phyloP scores from a whole-genome alignment of 2,113 vertebrate species.

The Periophthalmodon schlosseri region DNA sequence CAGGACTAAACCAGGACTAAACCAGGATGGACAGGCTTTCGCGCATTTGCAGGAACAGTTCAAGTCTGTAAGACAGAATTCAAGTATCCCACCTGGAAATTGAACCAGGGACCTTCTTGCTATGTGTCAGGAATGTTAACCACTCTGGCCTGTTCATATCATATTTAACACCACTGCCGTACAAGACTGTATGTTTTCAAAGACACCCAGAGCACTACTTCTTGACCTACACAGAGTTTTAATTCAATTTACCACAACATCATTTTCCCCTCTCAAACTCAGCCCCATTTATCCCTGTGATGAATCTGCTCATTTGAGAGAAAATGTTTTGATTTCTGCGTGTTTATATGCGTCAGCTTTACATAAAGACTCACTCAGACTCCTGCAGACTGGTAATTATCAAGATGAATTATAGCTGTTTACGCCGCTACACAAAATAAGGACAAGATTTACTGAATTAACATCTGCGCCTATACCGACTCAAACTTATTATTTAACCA shows the following conservation, averaged over 20 bases:
- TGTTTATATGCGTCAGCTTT: conserved; percentile 2
- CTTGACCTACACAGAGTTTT: not conserved
- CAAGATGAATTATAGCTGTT: conserved; percentile 6
- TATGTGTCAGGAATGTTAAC: no score
- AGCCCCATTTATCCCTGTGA: not conserved
- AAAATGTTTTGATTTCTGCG: not conserved
- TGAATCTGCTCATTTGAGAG: not conserved
- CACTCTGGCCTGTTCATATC: no score
- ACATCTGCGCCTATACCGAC: not conserved
- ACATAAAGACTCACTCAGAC: conserved; percentile 5
- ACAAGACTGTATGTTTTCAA: not conserved
- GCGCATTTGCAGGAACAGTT: no score
- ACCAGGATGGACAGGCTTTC: no score
- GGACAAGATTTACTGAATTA: not conserved
- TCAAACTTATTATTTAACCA: not conserved
- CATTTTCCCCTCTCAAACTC: not conserved
- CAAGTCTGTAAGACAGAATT: no score
- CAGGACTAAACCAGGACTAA: no score
- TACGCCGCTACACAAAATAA: not conserved
- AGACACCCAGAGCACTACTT: not conserved
- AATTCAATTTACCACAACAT: not conserved
- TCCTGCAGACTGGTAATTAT: not conserved
- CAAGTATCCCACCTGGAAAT: no score
- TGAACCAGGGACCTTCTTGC: no score
- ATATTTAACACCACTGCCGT: no score